Base-by-base conservation (phyloP, 2,797 vertebrate genomes). In the Pelobates cultripes region DNA sequence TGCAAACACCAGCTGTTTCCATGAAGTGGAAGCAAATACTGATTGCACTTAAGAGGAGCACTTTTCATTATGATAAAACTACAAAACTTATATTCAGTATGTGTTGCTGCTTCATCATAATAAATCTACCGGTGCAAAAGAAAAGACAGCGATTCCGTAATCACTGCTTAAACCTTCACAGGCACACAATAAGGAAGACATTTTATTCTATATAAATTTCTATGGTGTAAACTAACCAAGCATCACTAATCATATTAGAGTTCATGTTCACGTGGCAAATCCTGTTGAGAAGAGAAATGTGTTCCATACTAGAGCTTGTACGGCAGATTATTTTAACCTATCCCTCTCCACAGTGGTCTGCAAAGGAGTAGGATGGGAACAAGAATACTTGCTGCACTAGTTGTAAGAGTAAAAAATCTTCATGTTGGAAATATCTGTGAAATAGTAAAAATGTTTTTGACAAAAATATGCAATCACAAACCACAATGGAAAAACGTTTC, bases 31-130 rank as follows among this genome's bases (percentile, higher is more conserved):
- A 60, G 77, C 28, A 75, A 79, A 75, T 44, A 51, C 57, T 74
- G 81, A 83, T 83, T 83, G 81, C 81, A 74, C 81, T 83, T 70
- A 60, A 43, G 70, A 60, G 66, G 60, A 71, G 73, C 43, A 78
- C 28, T 61, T 75, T 83, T 70, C 66, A 83, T 79, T 70, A 75
- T 70, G 45, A 75, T 83, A 79, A 75, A 75, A 71, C 66, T 70
- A 55, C 43, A 70, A 43, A 45, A 70, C 68, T 69, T 75, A 61
- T 71, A n/a, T 44, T 12, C 67, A 28, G 44, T 70, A 70, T 74
- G 71, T 64, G 71, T 64, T 70, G 67, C 45, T 57, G 66, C 41
- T 53, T 47, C 72, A 63, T 66, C 73, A 55, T 75, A 75, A 79
- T 64, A 57, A 75, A 57, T 75, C 66, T 64, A 17, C 71, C 28